phyloP scores from a whole-genome alignment of 2,888 invertebrate genomes.

The Acheta domesticus region DNA sequence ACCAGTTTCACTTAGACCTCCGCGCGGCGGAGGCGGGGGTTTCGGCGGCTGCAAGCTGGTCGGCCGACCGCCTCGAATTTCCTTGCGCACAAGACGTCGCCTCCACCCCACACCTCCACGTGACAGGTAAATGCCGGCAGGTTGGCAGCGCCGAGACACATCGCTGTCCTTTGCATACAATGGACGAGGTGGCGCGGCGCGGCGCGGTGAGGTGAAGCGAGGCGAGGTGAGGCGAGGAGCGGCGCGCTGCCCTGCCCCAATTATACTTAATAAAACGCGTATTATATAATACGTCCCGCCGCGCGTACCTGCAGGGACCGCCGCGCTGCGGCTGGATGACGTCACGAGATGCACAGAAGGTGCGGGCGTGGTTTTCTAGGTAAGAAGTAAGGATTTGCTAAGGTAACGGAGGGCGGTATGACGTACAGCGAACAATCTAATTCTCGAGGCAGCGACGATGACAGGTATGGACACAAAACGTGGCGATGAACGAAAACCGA shows the following conservation, averaged over 20 bases:
- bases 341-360: neutral
- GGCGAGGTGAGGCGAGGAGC: neutral
- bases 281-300: slow-evolving; percentile 18
- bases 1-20: neutral
- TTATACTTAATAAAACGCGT: slow-evolving; percentile 5
- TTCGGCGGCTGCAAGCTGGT: neutral
- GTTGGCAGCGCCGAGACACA: neutral
- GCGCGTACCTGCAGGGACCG: neutral
- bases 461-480: too few relatives aligned
- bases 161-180: slow-evolving; percentile 3
- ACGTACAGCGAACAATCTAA: neutral
- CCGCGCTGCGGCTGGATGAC: neutral
- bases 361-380: neutral
- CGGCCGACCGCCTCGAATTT: neutral
- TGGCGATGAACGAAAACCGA: too few relatives aligned
- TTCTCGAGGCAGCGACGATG: too few relatives aligned
- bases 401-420: neutral
- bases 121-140: neutral
- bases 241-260: neutral
- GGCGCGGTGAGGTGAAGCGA: neutral
- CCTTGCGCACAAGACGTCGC: neutral
- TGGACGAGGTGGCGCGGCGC: neutral
- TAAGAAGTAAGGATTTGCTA: neutral
- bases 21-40: neutral
- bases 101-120: neutral